phyloP scores from a whole-genome alignment of 2,888 invertebrate species.

The Ceriagrion tenellum region DNA sequence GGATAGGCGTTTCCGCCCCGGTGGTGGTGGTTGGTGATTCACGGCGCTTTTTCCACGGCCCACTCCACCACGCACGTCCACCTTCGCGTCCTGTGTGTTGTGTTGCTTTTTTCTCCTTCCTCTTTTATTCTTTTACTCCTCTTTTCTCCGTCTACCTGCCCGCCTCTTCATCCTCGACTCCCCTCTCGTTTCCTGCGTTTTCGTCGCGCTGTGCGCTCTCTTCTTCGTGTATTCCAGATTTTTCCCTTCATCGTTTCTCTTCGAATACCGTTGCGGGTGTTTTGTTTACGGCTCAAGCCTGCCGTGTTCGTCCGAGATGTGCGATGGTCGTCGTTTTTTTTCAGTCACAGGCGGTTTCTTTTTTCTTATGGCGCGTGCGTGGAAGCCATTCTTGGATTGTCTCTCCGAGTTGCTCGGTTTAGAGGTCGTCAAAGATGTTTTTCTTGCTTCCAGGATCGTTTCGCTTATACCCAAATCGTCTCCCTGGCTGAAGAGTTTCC shows the following conservation, averaged over 20 bases:
- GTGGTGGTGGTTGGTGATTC: slow-evolving; percentile 31
- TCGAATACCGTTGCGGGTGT: not conserved
- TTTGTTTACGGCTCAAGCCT: too few relatives aligned
- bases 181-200: not conserved
- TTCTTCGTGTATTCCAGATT: not conserved
- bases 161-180: not conserved
- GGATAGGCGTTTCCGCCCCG: slow-evolving; percentile 59
- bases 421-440: not conserved
- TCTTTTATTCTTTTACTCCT: not conserved
- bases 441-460: too few relatives aligned
- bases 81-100: not conserved
- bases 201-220: not conserved
- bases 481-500: too few relatives aligned
- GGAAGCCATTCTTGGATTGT: not conserved
- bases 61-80: slow-evolving; percentile 1
- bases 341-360: not conserved
- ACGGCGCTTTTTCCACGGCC: slow-evolving; percentile 47
- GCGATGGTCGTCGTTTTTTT: not conserved
- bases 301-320: too few relatives aligned
- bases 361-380: not conserved
- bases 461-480: too few relatives aligned
- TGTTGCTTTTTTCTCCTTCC: not conserved
- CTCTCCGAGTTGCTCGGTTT: not conserved
- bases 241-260: not conserved
- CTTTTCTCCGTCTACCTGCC: slow-evolving; percentile 16